Base-by-base conservation (phyloP, 1,140 invertebrate genomes). In the Drosophila novamexicana region DNA sequence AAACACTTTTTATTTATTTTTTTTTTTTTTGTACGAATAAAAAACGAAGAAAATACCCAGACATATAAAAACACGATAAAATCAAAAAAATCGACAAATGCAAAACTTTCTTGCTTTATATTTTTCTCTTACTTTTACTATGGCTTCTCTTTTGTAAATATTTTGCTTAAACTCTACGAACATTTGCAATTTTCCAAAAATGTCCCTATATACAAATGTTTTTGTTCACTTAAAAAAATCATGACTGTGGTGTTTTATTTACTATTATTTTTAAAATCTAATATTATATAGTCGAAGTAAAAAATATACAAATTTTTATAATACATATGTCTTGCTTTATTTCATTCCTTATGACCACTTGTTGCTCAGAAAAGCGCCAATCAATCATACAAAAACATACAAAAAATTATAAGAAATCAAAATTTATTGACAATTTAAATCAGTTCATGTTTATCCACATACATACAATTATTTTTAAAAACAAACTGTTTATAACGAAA, bases 211-310 rank as follows among this genome's bases (percentile, higher is more conserved):
- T 71, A 62, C 61, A 79, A 75, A 63, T 81, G 77, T 84, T 81
- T 76, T 75, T 80, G 79, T 68, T 69, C 75, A 68, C 66, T 69
- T 77, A 75, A 79, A 79, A 81, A 76, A 90, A 76, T 81, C 79
- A 86, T 89, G 89, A 91, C 90, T 91, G 89, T 91, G 89, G 90
- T 91, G 89, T 91, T 89, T 91, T 89, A 85, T 79, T 86, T 90
- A 91, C 90, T 91, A 91, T 91, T 88, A 89, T 79, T 84, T 88
- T 86, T 89, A 83, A 86, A 71, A 40, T 3, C 9, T 40, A 6
- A 40, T 40, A 9, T 40, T 1, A 40, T 12, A 10, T 40, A 40
- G 58, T 66, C 49, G 39, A 85, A 65, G 40, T 83, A 76, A 69
- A 62, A 47, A 62, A 56, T 40, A 54, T 74, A 58, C 39, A 66